phyloP scores from a whole-genome alignment of 1,140 invertebrate genomes.

The Hyles euphorbiae region DNA sequence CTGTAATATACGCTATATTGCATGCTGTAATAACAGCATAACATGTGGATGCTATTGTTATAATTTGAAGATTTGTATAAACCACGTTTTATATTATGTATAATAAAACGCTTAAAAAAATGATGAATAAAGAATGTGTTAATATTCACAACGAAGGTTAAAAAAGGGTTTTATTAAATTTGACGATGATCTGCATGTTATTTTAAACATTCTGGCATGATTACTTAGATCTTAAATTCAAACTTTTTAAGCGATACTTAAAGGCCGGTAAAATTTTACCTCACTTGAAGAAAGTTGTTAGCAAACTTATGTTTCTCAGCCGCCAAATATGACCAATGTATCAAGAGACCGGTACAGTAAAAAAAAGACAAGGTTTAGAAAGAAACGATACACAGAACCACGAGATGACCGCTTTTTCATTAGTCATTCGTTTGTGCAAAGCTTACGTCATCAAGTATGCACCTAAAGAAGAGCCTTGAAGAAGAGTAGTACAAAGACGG shows the following conservation, averaged over 20 bases:
- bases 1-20: too few species aligned
- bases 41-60: too few species aligned
- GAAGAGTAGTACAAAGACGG: slow-evolving; percentile 2
- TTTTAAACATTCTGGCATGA: background rate
- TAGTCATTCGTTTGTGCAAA: background rate
- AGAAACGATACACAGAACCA: background rate
- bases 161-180: too few species aligned
- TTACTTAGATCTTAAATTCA: background rate
- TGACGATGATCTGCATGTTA: too few species aligned
- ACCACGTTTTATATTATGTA: too few species aligned
- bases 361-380: slow-evolving; percentile 2
- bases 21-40: too few species aligned
- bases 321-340: slow-evolving; percentile 16
- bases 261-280: slow-evolving; percentile 1
- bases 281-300: slow-evolving; percentile 5
- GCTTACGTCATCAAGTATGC: background rate
- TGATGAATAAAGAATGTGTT: too few species aligned
- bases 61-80: too few species aligned
- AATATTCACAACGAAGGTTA: background rate
- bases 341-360: slow-evolving; percentile 15
- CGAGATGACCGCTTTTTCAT: slow-evolving; percentile 1
- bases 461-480: slow-evolving; percentile 1
- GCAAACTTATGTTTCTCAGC: slow-evolving; percentile 10
- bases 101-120: too few species aligned
- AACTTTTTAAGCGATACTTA: slow-evolving; percentile 1